Evolutionary conservation across 2,888 invertebrate genomes (phyloP).

Genomic region (Tinea pellionella): DNA sequence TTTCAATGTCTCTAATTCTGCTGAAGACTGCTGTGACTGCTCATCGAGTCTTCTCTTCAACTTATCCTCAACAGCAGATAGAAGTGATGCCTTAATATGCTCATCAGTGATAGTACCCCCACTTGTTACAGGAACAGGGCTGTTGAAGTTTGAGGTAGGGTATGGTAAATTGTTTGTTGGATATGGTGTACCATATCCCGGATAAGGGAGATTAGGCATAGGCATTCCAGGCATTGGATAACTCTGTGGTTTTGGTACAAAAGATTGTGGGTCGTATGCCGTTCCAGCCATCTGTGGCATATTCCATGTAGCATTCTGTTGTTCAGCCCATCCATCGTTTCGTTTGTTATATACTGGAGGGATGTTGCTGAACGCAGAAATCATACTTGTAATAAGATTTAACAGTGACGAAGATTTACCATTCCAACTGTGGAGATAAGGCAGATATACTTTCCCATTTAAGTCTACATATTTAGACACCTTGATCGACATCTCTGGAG

Average conservation of each 20-base stretch:
- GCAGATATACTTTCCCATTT: conserved; percentile 95
- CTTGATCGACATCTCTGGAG: conserved; percentile 94
- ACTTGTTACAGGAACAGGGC: conserved; percentile 36
- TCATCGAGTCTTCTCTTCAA: conserved; percentile 87
- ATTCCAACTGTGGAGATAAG: conserved; percentile 96
- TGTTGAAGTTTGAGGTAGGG: conserved; percentile 24
- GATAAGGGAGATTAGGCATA: conserved; percentile 57
- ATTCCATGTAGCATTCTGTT: conserved; percentile 44
- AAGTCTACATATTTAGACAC: conserved; percentile 94
- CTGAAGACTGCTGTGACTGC: conserved; percentile 89
- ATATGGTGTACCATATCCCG: conserved; percentile 52
- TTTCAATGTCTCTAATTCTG: conserved; percentile 89
- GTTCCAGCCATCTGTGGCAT: conserved; percentile 36
- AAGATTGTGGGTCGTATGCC: conserved; percentile 33
- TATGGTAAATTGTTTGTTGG: conserved; percentile 41
- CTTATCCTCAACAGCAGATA: conserved; percentile 97
- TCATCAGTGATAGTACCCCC: conserved; percentile 93
- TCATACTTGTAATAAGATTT: conserved; percentile 91
- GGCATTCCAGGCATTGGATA: conserved; percentile 41
- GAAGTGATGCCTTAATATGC: conserved; percentile 91
- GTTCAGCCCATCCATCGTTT: conserved; percentile 53
- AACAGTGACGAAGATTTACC: conserved; percentile 84
- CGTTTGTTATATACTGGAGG: conserved; percentile 92
- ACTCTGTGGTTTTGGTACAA: conserved; percentile 43
- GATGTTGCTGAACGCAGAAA: conserved; percentile 91